phyloP scores from a whole-genome alignment of 2,797 vertebrate genomes.

The Merluccius polli region DNA sequence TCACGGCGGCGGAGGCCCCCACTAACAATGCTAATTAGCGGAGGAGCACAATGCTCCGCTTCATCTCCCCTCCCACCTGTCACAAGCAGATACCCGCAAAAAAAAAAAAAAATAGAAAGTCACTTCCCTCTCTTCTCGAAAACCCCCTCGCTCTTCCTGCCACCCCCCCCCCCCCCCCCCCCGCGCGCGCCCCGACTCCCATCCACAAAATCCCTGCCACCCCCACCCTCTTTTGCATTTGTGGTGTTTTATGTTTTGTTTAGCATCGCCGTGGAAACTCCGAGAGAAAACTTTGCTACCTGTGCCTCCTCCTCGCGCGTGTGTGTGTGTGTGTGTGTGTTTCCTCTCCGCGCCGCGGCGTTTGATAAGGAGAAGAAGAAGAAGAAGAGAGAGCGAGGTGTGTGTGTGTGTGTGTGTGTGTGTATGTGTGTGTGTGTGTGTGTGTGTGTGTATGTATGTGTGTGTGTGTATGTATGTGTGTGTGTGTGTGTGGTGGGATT shows the following conservation, averaged over 20 bases:
- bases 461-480: too few species aligned
- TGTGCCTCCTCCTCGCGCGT: slow-evolving; percentile 14
- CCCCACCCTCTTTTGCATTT: slow-evolving; percentile 41
- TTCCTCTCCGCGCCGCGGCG: slow-evolving; percentile 25
- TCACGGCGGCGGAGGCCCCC: slow-evolving; percentile 61
- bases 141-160: slow-evolving; percentile 50
- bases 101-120: slow-evolving; percentile 52
- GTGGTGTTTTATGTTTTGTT: slow-evolving; percentile 70
- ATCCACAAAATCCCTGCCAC: slow-evolving; percentile 19
- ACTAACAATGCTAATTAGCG: slow-evolving; percentile 76
- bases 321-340: slow-evolving; percentile 19
- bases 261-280: slow-evolving; percentile 60
- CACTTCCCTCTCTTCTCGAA: slow-evolving; percentile 57
- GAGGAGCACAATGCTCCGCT: slow-evolving; percentile 65
- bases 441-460: too few species aligned
- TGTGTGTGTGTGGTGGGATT: too few species aligned
- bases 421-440: too few species aligned
- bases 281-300: slow-evolving; percentile 66
- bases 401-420: too few species aligned
- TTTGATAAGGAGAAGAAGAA: slow-evolving; percentile 34
- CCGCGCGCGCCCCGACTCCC: too few species aligned
- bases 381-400: slow-evolving; percentile 10
- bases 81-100: slow-evolving; percentile 51
- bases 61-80: slow-evolving; percentile 72
- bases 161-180: slow-evolving; percentile 30